These are phyloP conservation scores for Haplotaxodon microlepis DNA, from an alignment of 2,113 vertebrate species.

Conservation along the genomic window DNA sequence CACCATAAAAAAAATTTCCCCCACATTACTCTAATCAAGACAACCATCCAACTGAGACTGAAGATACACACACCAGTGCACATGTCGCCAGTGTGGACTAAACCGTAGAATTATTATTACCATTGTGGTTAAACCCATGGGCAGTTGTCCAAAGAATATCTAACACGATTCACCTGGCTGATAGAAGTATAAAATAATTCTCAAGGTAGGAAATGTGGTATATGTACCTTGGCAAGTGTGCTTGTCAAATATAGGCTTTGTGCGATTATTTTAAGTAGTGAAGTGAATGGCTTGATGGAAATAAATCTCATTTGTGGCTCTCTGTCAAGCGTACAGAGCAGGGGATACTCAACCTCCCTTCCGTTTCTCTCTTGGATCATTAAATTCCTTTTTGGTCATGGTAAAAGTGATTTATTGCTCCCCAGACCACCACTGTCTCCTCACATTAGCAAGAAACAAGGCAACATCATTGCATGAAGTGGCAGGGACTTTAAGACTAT, in stretches of 20 bases:
- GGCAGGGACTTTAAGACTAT: neutral
- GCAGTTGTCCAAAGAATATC: neutral
- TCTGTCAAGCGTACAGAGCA: slow-evolving; percentile 20
- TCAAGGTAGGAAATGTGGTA: neutral
- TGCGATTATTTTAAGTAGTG: slow-evolving; percentile 30
- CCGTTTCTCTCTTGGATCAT: slow-evolving; percentile 33
- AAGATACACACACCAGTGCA: neutral
- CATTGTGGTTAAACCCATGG: neutral
- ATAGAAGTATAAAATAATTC: neutral
- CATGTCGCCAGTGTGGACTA: neutral
- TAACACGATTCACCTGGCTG: neutral
- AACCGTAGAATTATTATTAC: neutral
- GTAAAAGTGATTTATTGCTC: slow-evolving; percentile 39
- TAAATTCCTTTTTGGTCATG: slow-evolving; percentile 46
- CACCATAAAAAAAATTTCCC: neutral
- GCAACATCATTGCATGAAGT: neutral
- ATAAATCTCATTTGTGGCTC: slow-evolving; percentile 25
- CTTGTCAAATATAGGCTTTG: slow-evolving; percentile 16
- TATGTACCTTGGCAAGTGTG: neutral
- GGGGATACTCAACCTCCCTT: slow-evolving; percentile 21
- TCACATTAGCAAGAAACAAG: neutral
- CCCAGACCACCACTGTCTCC: neutral
- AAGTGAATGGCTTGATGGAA: slow-evolving; percentile 21
- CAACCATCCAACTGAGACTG: neutral
- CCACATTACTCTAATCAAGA: neutral